Conservation (phyloP, 2,888 invertebrate genomes). For the Scelioninae gen. 1 region DNA sequence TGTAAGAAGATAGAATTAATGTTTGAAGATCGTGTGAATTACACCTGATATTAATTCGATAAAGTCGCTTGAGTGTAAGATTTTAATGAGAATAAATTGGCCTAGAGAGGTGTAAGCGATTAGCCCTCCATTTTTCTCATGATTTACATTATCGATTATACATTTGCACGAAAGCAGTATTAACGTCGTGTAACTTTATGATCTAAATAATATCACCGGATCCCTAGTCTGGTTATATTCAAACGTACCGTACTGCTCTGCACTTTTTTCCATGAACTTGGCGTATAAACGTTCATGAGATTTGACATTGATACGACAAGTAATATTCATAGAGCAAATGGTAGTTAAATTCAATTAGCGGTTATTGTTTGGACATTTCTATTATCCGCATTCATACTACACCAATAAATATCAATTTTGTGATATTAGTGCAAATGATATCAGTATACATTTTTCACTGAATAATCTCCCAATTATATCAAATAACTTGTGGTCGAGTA, state of each 20-base stretch:
- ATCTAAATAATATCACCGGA: constrained; percentile 66
- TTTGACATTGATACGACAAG: constrained; percentile 61
- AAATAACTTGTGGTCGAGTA: too few species aligned
- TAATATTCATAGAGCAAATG: constrained; percentile 58
- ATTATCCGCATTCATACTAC: constrained; percentile 26
- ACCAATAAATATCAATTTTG: constrained; percentile 5
- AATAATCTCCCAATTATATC: too few species aligned
- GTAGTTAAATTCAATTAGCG: constrained; percentile 52
- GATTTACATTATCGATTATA: constrained; percentile 69
- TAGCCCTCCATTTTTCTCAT: constrained; percentile 63
- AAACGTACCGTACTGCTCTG: constrained; percentile 34
- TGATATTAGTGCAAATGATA: background rate
- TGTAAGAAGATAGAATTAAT: constrained; percentile 64
- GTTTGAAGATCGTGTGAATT: constrained; percentile 63
- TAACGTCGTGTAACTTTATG: constrained; percentile 60
- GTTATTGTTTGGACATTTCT: constrained; percentile 41
- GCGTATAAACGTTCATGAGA: constrained; percentile 39
- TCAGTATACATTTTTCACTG: too few species aligned
- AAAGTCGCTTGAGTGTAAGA: constrained; percentile 61
- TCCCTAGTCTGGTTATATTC: constrained; percentile 58
- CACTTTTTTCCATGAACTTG: constrained; percentile 45
- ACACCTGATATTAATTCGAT: constrained; percentile 66
- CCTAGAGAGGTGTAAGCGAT: constrained; percentile 51
- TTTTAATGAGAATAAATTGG: constrained; percentile 67
- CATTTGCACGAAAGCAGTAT: constrained; percentile 67